A percentile compares a stretch with the other conserved stretches of the same genome.
Conservation (phyloP, 2,113 vertebrate genomes). For the Tyto alba region DNA sequence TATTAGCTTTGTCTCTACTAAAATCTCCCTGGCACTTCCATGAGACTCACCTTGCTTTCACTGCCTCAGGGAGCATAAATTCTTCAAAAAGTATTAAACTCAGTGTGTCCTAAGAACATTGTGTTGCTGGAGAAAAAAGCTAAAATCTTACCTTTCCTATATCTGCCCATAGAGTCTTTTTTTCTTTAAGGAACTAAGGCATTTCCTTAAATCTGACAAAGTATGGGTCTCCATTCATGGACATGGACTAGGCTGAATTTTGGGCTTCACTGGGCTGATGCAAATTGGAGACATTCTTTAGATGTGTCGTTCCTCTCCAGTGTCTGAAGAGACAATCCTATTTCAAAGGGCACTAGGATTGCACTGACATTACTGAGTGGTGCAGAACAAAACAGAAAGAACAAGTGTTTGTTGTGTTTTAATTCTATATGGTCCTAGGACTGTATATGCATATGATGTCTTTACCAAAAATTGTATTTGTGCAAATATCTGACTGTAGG, state of each 20-base stretch:
- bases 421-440: not conserved
- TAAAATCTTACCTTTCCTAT: not conserved
- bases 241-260: not conserved
- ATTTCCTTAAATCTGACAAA: not conserved
- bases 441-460: not conserved
- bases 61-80: not conserved
- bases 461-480: not conserved
- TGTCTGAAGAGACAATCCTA: not conserved
- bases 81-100: not conserved
- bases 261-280: not conserved
- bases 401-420: not conserved
- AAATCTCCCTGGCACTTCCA: not conserved
- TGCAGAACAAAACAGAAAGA: not conserved
- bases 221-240: not conserved
- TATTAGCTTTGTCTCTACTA: not conserved
- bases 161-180: not conserved
- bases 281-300: not conserved
- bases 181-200: not conserved
- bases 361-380: not conserved
- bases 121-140: not conserved
- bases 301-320: not conserved
- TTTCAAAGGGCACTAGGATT: not conserved
- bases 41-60: not conserved
- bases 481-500: not conserved
- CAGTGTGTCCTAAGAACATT: not conserved